These are phyloP conservation scores for Himalopsyche anomala DNA, from an alignment of 2,888 invertebrate species.

Conservation along the genomic window DNA sequence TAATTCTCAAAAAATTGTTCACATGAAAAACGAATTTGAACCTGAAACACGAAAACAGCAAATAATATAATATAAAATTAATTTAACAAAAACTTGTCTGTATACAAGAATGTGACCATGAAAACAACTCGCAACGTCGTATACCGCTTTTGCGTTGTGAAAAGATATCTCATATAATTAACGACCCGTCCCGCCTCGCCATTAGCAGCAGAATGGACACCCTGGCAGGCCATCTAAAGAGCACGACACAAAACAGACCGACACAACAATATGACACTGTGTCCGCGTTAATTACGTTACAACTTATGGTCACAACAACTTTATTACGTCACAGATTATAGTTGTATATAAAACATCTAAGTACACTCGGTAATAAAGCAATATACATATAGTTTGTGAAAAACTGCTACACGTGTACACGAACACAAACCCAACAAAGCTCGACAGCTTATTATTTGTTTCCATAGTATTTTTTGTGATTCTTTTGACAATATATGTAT, in stretches of 20 bases:
- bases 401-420: no score
- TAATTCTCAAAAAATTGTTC: no score
- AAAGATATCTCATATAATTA: constrained; percentile 16
- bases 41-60: no score
- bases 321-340: constrained; percentile 26
- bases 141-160: not conserved
- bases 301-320: constrained; percentile 34
- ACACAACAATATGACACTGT: constrained; percentile 30
- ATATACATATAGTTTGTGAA: not conserved
- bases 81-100: not conserved
- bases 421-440: not conserved
- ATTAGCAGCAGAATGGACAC: constrained; percentile 17
- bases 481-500: not conserved
- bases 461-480: not conserved
- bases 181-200: not conserved
- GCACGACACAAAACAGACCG: constrained; percentile 26
- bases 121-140: not conserved
- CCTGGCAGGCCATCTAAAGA: constrained; percentile 19
- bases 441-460: not conserved
- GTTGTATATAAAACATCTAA: not conserved
- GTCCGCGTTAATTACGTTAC: constrained; percentile 34
- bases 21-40: no score
- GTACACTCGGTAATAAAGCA: constrained; percentile 9
- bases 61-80: no score
- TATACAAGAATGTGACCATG: constrained; percentile 36